phyloP scores from a whole-genome alignment of 2,797 vertebrate species.

The Emys orbicularis region DNA sequence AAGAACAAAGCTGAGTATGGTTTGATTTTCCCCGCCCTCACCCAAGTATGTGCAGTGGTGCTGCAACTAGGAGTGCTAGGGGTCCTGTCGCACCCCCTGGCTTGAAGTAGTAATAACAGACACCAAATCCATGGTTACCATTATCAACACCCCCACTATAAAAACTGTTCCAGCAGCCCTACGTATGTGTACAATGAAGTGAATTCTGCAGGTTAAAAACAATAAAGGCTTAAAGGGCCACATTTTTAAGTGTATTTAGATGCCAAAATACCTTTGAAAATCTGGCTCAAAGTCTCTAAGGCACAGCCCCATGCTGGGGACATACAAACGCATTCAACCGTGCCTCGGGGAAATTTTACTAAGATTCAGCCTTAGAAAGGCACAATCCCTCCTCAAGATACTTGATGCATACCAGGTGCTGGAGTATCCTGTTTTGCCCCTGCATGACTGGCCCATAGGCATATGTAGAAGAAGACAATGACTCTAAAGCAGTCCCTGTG shows the following conservation, averaged over 20 bases:
- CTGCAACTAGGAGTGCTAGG: too few relatives aligned
- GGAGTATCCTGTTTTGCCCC: neutral
- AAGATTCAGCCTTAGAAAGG: neutral
- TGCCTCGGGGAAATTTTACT: rapidly evolving
- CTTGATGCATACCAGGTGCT: rapidly evolving
- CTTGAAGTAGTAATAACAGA: too few relatives aligned
- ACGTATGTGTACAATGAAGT: rapidly evolving
- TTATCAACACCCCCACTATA: too few relatives aligned
- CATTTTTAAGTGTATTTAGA: neutral
- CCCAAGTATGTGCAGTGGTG: neutral
- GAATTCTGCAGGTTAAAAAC: neutral
- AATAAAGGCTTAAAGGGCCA: neutral
- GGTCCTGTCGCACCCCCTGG: too few relatives aligned
- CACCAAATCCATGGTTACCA: too few relatives aligned
- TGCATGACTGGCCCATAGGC: rapidly evolving
- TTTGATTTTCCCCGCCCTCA: neutral
- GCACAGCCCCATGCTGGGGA: neutral
- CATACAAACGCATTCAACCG: rapidly evolving
- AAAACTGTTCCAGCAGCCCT: too few relatives aligned
- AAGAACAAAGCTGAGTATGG: neutral
- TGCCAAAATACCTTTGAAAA: neutral
- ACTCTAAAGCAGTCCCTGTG: neutral
- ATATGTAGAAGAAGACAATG: rapidly evolving
- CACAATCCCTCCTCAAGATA: neutral
- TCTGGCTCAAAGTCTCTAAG: neutral